phyloP scores from a whole-genome alignment of 2,888 invertebrate genomes.

The Brachylomia viminalis region DNA sequence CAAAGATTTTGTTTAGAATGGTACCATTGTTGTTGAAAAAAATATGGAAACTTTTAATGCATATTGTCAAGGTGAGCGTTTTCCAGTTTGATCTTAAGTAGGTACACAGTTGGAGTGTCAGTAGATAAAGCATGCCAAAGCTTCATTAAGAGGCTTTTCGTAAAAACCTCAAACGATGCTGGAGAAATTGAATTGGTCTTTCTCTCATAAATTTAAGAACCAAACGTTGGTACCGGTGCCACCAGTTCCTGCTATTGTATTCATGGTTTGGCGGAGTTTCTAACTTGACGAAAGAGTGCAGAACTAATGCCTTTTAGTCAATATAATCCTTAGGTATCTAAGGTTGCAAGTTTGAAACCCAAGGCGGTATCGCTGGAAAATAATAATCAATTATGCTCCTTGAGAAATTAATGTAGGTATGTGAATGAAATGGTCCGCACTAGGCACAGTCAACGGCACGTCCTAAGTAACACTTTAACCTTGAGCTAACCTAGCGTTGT shows the following conservation, averaged over 20 bases:
- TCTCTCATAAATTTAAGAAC: slow-evolving; percentile 34
- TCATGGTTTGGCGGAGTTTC: slow-evolving; percentile 29
- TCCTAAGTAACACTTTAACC: background rate
- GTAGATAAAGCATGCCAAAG: background rate
- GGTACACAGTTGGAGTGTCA: background rate
- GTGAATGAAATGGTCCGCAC: background rate
- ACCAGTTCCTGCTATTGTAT: slow-evolving; percentile 49
- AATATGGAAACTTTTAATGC: background rate
- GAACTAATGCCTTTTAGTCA: background rate
- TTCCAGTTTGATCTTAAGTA: background rate
- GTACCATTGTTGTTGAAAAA: background rate
- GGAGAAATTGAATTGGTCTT: slow-evolving; percentile 28
- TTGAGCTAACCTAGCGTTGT: background rate
- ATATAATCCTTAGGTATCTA: too few relatives aligned
- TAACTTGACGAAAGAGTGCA: background rate
- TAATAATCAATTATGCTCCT: background rate
- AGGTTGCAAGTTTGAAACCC: background rate
- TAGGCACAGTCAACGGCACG: background rate
- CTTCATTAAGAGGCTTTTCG: background rate
- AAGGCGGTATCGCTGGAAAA: background rate
- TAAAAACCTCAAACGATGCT: background rate
- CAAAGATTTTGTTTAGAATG: slow-evolving; percentile 10
- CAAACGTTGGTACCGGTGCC: background rate
- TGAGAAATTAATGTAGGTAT: background rate
- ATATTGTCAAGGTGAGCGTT: slow-evolving; percentile 47